phyloP scores from a whole-genome alignment of 2,797 vertebrate genomes.

The Melanotaenia maccullochi region DNA sequence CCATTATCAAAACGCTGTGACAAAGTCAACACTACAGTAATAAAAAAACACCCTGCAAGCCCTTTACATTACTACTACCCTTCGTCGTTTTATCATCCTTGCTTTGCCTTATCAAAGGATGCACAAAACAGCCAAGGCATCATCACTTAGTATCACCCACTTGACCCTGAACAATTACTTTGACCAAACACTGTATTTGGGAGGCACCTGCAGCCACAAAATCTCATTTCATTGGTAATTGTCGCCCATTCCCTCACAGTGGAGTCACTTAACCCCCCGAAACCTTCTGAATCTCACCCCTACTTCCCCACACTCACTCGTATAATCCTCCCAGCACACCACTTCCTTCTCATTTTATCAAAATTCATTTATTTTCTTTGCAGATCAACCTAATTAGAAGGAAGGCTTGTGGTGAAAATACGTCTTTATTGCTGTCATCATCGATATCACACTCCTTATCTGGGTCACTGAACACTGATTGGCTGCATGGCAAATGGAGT shows the following conservation, averaged over 20 bases:
- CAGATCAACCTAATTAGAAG: constrained; percentile 77
- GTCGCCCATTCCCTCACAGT: constrained; percentile 56
- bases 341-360: constrained; percentile 71
- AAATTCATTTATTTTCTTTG: constrained; percentile 72
- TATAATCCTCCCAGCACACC: constrained; percentile 57
- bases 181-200: constrained; percentile 57
- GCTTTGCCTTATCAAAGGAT: constrained; percentile 2
- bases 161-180: constrained; percentile 66
- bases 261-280: constrained; percentile 73
- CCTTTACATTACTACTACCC: background rate
- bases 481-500: constrained; percentile 75
- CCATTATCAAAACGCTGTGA: background rate
- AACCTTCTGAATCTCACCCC: constrained; percentile 33
- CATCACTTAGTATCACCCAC: constrained; percentile 26
- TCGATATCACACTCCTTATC: constrained; percentile 77
- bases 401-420: constrained; percentile 71
- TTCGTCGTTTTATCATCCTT: constrained; percentile 1
- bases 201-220: constrained; percentile 57
- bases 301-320: constrained; percentile 29
- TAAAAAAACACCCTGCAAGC: constrained; percentile 6
- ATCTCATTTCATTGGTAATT: constrained; percentile 76
- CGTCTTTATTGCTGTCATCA: constrained; percentile 79
- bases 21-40: constrained; percentile 4
- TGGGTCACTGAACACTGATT: constrained; percentile 77
- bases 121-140: constrained; percentile 34